Evolutionary conservation across 2,888 invertebrate genomes (phyloP), one percentile per base, ranked within the genome.

Genomic region (Poecilobothrus nobilitatus): DNA sequence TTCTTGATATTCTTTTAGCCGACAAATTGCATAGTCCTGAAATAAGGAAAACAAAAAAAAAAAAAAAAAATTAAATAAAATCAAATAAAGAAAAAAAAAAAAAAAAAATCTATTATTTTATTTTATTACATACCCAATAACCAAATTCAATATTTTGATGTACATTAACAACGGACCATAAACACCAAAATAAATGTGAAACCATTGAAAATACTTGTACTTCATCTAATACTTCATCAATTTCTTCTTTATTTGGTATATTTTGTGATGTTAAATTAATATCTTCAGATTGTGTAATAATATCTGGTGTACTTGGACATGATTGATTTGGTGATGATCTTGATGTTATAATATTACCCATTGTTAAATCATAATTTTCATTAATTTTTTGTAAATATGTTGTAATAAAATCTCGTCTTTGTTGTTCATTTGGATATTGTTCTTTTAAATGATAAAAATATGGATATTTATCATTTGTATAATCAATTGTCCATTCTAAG

Each of bases 81-180:
- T 33, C 10, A 22, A 20, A n/a, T 21, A 15, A 63, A n/a, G 7
- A 20, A 33, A 0, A 4, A 2, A 63, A 62, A 27, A 27, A 41
- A 10, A n/a, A 20, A 62, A 21, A n/a, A 41, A 66, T 4, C n/a
- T 27, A n/a, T 65, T 10, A 7, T 77, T 87, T 86, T 82, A 27
- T 27, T 27, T n/a, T 27, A 27, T 27, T 27, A 27, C 27, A 27
- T 27, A 95, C 95, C 94, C 94, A 92, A 78, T 97, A 97, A 69
- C 95, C 96, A 77, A 97, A 97, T 21, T 93, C 90, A 75, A 97
- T 97, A 77, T 91, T 88, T 2, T 95, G 89, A 71, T 89, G 89
- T 0, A 92, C 92, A 80, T 95, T 95, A 18, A 94, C 90, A 44
- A 95, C 85, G 2, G 91, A 89, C 98, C 98, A 98, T 0, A 97